These are phyloP conservation scores for Petrophora chlorosata DNA, from an alignment of 2,888 invertebrate genomes.

Conservation along the genomic window DNA sequence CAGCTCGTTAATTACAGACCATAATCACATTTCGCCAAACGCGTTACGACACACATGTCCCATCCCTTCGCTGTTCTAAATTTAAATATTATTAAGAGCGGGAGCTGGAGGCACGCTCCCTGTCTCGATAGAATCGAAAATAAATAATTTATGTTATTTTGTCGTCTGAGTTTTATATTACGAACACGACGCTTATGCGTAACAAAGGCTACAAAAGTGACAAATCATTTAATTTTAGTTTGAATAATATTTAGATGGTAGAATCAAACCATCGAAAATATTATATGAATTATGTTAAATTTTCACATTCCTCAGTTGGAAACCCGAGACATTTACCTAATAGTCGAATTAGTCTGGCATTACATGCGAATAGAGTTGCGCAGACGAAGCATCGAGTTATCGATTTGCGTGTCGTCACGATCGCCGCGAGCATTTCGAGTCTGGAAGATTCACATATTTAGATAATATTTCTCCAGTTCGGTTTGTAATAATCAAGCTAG, in stretches of 20 bases:
- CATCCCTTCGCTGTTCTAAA: conserved; percentile 83
- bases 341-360: conserved; percentile 48
- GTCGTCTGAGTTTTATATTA: conserved; percentile 18
- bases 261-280: not conserved
- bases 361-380: conserved; percentile 54
- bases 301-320: conserved; percentile 38
- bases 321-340: conserved; percentile 34
- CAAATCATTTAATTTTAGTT: not conserved
- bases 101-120: conserved; percentile 72
- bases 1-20: conserved; percentile 78
- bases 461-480: conserved; percentile 17
- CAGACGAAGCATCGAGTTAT: conserved; percentile 52
- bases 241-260: not conserved
- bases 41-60: conserved; percentile 82
- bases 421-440: conserved; percentile 47
- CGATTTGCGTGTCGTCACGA: conserved; percentile 70
- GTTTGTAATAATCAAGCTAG: conserved; percentile 20
- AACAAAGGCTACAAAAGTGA: conserved; percentile 16
- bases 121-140: conserved; percentile 66
- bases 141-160: conserved; percentile 70
- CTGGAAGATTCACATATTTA: conserved; percentile 19
- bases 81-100: conserved; percentile 78
- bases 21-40: conserved; percentile 84
- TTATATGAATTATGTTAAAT: conserved; percentile 1
- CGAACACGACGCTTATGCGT: conserved; percentile 28